These are phyloP conservation scores for Silurus meridionalis DNA, from an alignment of 2,113 vertebrate genomes.

Conservation along the genomic window DNA sequence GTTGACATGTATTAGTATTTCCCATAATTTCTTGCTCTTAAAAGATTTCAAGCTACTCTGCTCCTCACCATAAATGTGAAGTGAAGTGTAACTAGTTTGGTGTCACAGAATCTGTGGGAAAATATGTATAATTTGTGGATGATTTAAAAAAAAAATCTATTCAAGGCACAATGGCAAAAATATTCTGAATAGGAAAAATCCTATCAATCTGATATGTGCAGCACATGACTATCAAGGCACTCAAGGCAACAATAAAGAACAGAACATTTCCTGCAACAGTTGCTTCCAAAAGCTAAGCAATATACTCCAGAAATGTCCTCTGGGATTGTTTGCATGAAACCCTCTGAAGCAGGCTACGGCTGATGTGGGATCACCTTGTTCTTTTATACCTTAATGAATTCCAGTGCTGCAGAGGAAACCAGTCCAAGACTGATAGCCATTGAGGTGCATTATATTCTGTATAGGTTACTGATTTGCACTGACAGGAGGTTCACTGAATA, in stretches of 20 bases:
- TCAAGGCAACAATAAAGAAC: background rate
- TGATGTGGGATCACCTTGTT: background rate
- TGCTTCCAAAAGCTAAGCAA: background rate
- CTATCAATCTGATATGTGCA: conserved; percentile 1
- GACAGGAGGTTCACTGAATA: conserved; percentile 9
- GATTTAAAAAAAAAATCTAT: background rate
- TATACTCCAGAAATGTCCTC: background rate
- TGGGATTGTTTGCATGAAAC: conserved; percentile 17
- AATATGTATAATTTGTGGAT: conserved; percentile 29
- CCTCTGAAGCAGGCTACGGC: background rate
- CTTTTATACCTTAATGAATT: conserved; percentile 32
- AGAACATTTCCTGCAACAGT: conserved; percentile 15
- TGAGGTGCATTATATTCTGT: background rate
- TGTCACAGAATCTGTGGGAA: conserved; percentile 38
- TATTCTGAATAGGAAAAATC: conserved; percentile 15
- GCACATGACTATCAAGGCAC: background rate
- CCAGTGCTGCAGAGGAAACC: conserved; percentile 15
- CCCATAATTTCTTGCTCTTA: conserved; percentile 36
- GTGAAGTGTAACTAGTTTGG: conserved; percentile 8
- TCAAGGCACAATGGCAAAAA: background rate
- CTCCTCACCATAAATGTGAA: conserved; percentile 23
- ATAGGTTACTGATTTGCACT: background rate
- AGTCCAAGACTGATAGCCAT: background rate
- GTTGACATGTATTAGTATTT: conserved; percentile 34
- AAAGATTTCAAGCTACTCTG: conserved; percentile 37